Percentiles rank a stretch among this genome's conserved stretches.
Evolutionary conservation across 2,797 vertebrate species (phyloP).

Genomic region (Aeoliscus strigatus): DNA sequence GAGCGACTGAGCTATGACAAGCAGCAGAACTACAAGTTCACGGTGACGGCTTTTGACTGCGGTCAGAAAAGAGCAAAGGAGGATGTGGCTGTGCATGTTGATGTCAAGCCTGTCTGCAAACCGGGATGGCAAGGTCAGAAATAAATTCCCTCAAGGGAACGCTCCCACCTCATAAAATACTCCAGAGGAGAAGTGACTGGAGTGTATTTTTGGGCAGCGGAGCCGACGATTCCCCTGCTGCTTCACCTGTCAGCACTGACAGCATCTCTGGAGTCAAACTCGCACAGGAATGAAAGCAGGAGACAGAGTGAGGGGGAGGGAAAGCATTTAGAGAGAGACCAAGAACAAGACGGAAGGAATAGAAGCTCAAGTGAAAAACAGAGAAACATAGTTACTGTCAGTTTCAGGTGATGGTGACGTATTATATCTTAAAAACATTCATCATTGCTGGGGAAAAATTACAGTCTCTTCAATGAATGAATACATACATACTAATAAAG

Average conservation of each 20-base stretch:
- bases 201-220: too few relatives aligned
- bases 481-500: too few relatives aligned
- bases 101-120: conserved; percentile 93
- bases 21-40: conserved; percentile 87
- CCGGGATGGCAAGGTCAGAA: conserved; percentile 93
- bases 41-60: conserved; percentile 92
- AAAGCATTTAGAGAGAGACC: conserved; percentile 14
- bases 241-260: conserved; percentile 66
- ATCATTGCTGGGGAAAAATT: too few relatives aligned
- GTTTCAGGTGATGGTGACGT: too few relatives aligned
- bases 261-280: conserved; percentile 59
- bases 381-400: conserved; percentile 11
- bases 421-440: too few relatives aligned
- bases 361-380: conserved; percentile 23
- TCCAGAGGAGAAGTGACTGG: too few relatives aligned
- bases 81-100: conserved; percentile 83
- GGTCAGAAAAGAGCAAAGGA: conserved; percentile 87
- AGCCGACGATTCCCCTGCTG: conserved; percentile 58
- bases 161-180: too few relatives aligned
- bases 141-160: too few relatives aligned
- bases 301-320: conserved; percentile 30
- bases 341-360: conserved; percentile 24
- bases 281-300: conserved; percentile 47
- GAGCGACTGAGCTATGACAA: conserved; percentile 90
- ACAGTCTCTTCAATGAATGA: too few relatives aligned